Evolutionary conservation across 2,888 invertebrate genomes (phyloP).

Genomic region (Chrysolina haemoptera): DNA sequence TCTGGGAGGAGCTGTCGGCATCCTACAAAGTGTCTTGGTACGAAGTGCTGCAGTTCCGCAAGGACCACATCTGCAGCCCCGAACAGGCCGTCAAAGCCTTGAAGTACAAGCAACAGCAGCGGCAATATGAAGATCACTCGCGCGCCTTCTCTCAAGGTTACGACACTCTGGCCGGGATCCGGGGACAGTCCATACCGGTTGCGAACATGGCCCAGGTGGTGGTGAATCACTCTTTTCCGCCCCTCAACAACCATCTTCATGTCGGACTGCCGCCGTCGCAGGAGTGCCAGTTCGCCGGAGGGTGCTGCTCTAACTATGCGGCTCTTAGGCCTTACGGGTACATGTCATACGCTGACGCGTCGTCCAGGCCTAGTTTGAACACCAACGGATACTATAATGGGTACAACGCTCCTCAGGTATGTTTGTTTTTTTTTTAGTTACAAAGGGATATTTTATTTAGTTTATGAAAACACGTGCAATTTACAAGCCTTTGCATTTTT

Average conservation of each 20-base stretch:
- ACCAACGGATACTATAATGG: slow-evolving; percentile 58
- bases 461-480: too few relatives aligned
- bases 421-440: not conserved
- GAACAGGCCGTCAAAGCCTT: slow-evolving; percentile 72
- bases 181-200: slow-evolving; percentile 44
- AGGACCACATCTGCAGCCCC: slow-evolving; percentile 72
- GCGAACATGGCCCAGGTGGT: slow-evolving; percentile 51
- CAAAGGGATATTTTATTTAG: too few relatives aligned
- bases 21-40: slow-evolving; percentile 75
- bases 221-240: slow-evolving; percentile 61
- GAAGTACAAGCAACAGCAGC: slow-evolving; percentile 69
- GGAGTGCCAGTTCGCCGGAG: slow-evolving; percentile 57
- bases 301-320: slow-evolving; percentile 54
- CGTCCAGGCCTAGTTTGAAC: slow-evolving; percentile 53
- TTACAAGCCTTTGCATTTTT: too few relatives aligned
- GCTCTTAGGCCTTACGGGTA: slow-evolving; percentile 49
- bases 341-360: slow-evolving; percentile 52
- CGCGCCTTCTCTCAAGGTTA: slow-evolving; percentile 55
- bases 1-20: slow-evolving; percentile 80
- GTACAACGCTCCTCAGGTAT: slow-evolving; percentile 3
- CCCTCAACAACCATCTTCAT: slow-evolving; percentile 47
- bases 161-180: slow-evolving; percentile 31
- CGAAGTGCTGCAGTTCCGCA: slow-evolving; percentile 78
- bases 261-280: slow-evolving; percentile 47
- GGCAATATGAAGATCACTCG: slow-evolving; percentile 62